A percentile compares a stretch with the other conserved stretches of the same genome.
Conservation (phyloP, 2,888 invertebrate species). For the Drosophila nr. perissopoda region DNA sequence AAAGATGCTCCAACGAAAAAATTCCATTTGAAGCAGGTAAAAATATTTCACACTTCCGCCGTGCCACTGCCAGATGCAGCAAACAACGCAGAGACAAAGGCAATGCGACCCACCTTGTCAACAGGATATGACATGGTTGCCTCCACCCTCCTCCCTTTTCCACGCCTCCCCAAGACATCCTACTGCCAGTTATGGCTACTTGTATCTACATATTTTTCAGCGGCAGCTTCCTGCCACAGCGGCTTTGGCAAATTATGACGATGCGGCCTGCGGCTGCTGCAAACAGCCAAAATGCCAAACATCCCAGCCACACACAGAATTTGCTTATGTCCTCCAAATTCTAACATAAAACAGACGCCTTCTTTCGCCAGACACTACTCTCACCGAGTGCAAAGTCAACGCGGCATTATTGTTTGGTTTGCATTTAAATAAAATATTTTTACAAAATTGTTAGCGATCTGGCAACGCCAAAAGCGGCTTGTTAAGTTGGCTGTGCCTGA, state of each 20-base stretch:
- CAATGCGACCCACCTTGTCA: constrained; percentile 53
- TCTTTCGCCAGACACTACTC: constrained; percentile 9
- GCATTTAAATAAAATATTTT: background rate
- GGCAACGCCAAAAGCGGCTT: constrained; percentile 2
- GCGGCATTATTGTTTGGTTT: background rate
- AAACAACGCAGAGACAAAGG: background rate
- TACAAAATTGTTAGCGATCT: background rate
- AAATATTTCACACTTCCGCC: constrained; percentile 78
- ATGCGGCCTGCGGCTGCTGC: constrained; percentile 47
- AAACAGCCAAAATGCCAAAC: constrained; percentile 50
- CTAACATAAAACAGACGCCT: constrained; percentile 51
- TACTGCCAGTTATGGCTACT: constrained; percentile 30
- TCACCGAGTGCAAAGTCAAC: constrained; percentile 3
- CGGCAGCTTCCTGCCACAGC: constrained; percentile 64
- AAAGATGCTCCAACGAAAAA: constrained; percentile 78
- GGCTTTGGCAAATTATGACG: constrained; percentile 68
- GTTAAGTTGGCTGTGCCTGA: background rate
- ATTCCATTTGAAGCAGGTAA: constrained; percentile 71
- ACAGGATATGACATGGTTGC: constrained; percentile 75
- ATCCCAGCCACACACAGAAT: constrained; percentile 30
- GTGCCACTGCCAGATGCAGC: constrained; percentile 11
- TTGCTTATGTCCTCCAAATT: constrained; percentile 40
- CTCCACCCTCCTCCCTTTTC: background rate
- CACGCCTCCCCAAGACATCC: background rate
- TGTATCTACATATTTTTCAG: constrained; percentile 48